Evolutionary conservation across 2,797 vertebrate species (phyloP).

Genomic region (Acanthurus leucopareius): DNA sequence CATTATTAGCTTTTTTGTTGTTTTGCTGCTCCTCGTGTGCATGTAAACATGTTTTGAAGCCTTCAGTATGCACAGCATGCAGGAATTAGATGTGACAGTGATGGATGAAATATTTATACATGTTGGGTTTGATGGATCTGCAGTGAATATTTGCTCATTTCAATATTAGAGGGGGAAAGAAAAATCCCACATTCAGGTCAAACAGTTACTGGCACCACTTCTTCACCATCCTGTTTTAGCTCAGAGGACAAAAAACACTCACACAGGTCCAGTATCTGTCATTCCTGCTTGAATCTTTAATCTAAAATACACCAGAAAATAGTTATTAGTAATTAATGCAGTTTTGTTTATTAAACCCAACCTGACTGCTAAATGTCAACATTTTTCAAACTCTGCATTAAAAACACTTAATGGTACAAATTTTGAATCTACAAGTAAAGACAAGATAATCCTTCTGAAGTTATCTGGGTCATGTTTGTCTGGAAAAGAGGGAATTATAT

Average conservation of each 20-base stretch:
- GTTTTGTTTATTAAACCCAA: neutral
- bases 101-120: neutral
- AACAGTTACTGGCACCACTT: neutral
- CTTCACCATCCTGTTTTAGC: neutral
- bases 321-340: too few species aligned
- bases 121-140: neutral
- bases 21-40: too few species aligned
- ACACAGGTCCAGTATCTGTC: too few species aligned
- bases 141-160: neutral
- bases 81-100: neutral
- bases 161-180: neutral
- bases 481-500: neutral
- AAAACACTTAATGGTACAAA: too few species aligned
- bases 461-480: neutral
- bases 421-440: neutral
- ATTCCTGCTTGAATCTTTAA: too few species aligned
- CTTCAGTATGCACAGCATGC: neutral
- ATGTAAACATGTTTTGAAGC: too few species aligned
- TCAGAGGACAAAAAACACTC: too few species aligned
- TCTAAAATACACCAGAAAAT: too few species aligned
- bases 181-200: neutral
- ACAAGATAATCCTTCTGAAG: neutral
- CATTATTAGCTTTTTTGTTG: too few species aligned
- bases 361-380: too few species aligned
- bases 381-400: too few species aligned